Base-by-base conservation (phyloP, 2,113 vertebrate species). In the Antidorcas marsupialis region DNA sequence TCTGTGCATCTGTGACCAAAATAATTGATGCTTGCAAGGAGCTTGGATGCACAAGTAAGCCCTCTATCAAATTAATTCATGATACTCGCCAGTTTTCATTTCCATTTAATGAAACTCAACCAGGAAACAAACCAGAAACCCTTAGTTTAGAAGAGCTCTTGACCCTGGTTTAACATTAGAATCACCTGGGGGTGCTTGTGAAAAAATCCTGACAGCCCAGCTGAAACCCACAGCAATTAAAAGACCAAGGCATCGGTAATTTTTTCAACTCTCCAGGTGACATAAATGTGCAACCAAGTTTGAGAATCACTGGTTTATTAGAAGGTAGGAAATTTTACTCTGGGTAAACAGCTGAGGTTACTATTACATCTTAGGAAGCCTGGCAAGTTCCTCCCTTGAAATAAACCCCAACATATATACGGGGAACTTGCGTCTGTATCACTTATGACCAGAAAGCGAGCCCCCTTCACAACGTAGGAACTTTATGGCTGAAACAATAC, bases 51-150 rank as follows among this genome's bases (percentile, higher is more conserved):
- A 30, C 15, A 52, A 47, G 62, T 33, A 64, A 79, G 81, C 9
- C 90, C 59, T 87, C 76, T 23, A 30, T 50, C 90, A 55, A 50
- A 64, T 47, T 92, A 74, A 93, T 64, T 52, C 94, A 53, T 12
- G 39, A 74, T 30, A 47, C 55, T 52, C 11, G 7, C 43, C 86
- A 93, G 78, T 53, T 78, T 92, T 94, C 92, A 83, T 93, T 91
- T 92, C 62, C 71, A 59, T 47, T 55, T 87, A 85, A 91, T 74
- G 76, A 64, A 36, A 89, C 74, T 78, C 25, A 33, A 19, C 86
- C 60, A 95, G 53, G 91, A 96, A 87, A 95, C 39, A 95, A 93
- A 97, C 16, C 64, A 87, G 92, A 95, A 79, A 85, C 21, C 19
- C 17, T 94, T 45, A 27, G 19, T 55, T 85, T 39, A 94, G 74